Conservation (phyloP, 2,888 invertebrate species). For the Flexamia atlantica region DNA sequence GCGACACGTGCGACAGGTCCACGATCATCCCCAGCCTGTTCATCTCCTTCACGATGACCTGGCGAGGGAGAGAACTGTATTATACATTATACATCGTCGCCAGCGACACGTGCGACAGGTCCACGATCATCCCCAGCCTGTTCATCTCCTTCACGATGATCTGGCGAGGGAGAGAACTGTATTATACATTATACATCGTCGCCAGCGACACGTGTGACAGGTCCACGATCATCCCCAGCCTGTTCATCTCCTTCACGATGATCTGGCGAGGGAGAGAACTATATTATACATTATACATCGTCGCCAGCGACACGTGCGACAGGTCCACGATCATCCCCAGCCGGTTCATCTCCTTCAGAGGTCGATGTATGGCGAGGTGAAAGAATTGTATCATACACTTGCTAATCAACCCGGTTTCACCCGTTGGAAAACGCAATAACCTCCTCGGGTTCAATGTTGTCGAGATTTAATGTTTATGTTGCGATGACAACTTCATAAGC, state of each 20-base stretch:
- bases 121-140: background rate
- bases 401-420: too few relatives aligned
- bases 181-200: too few relatives aligned
- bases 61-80: too few relatives aligned
- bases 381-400: background rate
- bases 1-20: too few relatives aligned
- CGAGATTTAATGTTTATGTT: too few relatives aligned
- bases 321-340: conserved; percentile 93
- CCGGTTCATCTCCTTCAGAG: conserved; percentile 91
- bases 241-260: conserved; percentile 87
- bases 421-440: too few relatives aligned
- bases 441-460: too few relatives aligned
- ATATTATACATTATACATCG: conserved; percentile 79
- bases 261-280: conserved; percentile 75
- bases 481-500: too few relatives aligned
- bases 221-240: conserved; percentile 93
- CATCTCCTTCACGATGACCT: conserved; percentile 47
- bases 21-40: background rate
- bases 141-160: conserved; percentile 51
- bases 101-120: too few relatives aligned
- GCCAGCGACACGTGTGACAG: conserved; percentile 87
- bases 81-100: too few relatives aligned
- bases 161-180: too few relatives aligned
- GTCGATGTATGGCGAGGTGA: conserved; percentile 76
- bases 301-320: conserved; percentile 88